Base-by-base conservation (phyloP, 2,888 invertebrate genomes). In the Pseudoips prasinana region DNA sequence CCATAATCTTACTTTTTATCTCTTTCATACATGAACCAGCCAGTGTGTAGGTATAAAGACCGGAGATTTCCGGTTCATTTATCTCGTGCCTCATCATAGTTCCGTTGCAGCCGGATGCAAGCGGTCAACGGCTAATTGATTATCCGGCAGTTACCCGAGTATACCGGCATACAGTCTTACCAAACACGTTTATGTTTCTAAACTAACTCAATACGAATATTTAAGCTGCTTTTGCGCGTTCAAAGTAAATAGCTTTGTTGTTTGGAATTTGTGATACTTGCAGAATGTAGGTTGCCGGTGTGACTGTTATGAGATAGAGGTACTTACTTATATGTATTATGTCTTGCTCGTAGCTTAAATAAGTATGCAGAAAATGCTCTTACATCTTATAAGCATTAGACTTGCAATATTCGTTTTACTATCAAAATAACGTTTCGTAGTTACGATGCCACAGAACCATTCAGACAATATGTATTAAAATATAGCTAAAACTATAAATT, bases 81-180 rank as follows among this genome's bases (percentile, higher is more conserved):
- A 80, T 78, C 75, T 68, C 63, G 61, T 65, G 73, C 67, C 71
- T 73, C 77, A 71, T 81, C 79, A 76, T 73, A 73, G 73, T 75
- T 79, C 78, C 75, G 73, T 46, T 74, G 77, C 79, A 81, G 62
- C 75, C 78, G 85, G 80, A 80, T 77, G 82, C 77, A 78, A 62
- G 73, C 83, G 79, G 82, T 79, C 83, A 79, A 63, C 77, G 72
- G 78, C 74, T 83, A 85, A 86, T 87, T 85, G 81, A 84, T 84
- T 80, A 84, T 80, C 81, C 84, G 76, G 74, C 58, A 68, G 68
- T 70, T 68, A 68, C 60, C 64, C 60, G 62, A 57, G 55, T 46
- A 52, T 38, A 51, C 37, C 37, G 8, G 34, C 30, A 31, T 42
- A 44, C 46, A 43, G 41, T 50, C 41, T 28, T 38, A 37, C 20